These are phyloP conservation scores for Crepidodera aurea DNA, from an alignment of 2,888 invertebrate genomes.

Conservation along the genomic window DNA sequence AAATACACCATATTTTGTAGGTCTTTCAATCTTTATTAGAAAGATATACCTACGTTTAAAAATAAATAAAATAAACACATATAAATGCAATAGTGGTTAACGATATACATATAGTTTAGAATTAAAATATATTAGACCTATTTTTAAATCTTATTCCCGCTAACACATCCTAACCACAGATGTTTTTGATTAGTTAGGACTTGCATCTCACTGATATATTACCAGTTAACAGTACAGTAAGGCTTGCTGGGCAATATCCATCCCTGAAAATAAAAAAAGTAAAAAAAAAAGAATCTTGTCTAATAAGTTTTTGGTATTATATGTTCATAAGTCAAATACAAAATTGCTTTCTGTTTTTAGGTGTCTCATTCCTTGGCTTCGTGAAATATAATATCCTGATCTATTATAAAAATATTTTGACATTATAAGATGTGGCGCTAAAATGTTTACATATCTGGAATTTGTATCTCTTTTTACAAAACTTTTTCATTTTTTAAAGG, in stretches of 20 bases:
- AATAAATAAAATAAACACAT: no score
- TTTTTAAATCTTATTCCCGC: no score
- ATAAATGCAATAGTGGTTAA: no score
- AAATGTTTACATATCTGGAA: background rate
- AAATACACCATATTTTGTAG: no score
- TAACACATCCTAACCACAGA: no score
- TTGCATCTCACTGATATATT: background rate
- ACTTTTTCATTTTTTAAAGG: background rate
- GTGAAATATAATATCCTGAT: background rate
- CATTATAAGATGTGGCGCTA: background rate
- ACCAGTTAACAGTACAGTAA: background rate
- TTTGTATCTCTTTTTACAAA: background rate
- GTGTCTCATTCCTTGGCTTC: background rate
- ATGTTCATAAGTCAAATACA: background rate
- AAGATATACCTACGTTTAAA: no score
- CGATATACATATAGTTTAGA: no score
- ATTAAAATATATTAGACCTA: no score
- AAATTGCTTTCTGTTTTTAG: background rate
- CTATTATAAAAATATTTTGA: background rate
- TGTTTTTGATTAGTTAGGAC: no score
- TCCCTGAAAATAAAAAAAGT: background rate
- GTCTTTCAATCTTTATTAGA: no score
- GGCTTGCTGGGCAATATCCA: background rate
- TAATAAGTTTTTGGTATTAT: background rate
- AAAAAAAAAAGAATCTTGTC: background rate